These are phyloP conservation scores for Octonoba sinensis DNA, from an alignment of 2,888 invertebrate genomes.

Conservation along the genomic window DNA sequence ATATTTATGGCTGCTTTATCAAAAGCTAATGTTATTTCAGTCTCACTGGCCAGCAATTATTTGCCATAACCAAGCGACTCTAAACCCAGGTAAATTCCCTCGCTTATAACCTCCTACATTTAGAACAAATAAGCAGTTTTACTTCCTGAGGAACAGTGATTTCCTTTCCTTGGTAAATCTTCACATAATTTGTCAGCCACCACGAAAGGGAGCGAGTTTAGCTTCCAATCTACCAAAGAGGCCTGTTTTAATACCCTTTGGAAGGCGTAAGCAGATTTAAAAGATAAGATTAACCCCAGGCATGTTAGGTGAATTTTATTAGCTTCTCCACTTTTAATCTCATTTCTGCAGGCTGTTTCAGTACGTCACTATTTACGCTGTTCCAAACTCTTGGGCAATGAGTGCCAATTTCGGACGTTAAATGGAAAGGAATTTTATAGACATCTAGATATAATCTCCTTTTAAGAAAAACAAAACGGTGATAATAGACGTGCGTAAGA, in stretches of 20 bases:
- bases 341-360: conserved; percentile 15
- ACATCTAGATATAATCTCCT: conserved; percentile 17
- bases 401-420: conserved; percentile 13
- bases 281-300: conserved; percentile 24
- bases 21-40: too few relatives aligned
- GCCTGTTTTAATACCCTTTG: conserved; percentile 8
- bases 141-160: not conserved
- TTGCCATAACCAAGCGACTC: too few relatives aligned
- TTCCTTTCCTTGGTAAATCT: conserved; percentile 18
- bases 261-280: conserved; percentile 27
- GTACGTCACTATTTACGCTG: conserved; percentile 10
- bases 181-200: conserved; percentile 15
- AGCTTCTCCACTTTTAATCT: conserved; percentile 23
- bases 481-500: too few relatives aligned
- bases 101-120: not conserved
- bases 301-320: conserved; percentile 35
- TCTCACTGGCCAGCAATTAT: too few relatives aligned
- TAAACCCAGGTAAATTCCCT: too few relatives aligned
- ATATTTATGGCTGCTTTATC: too few relatives aligned
- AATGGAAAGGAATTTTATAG: conserved; percentile 16
- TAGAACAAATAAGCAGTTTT: not conserved
- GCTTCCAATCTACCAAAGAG: conserved; percentile 19
- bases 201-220: not conserved
- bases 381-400: conserved; percentile 17
- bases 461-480: conserved; percentile 13